Evolutionary conservation across 2,797 vertebrate species (phyloP).

Genomic region (Gobio occitaniae): DNA sequence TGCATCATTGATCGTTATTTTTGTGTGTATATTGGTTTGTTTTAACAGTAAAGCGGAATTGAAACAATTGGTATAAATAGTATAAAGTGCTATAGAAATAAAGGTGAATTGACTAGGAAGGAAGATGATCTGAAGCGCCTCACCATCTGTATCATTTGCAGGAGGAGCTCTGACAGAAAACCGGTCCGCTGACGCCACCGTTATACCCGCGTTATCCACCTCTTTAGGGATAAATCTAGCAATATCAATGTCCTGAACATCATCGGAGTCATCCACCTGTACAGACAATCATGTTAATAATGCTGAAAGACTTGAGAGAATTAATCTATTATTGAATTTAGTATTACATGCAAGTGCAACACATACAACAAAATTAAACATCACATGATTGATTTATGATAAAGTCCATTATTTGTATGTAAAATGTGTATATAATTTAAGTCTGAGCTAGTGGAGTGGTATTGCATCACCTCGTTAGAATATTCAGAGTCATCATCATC

Average conservation of each 20-base stretch:
- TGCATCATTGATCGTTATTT: background rate
- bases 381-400: background rate
- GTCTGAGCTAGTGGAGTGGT: background rate
- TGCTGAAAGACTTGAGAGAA: background rate
- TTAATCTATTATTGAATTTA: background rate
- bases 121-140: constrained; percentile 59
- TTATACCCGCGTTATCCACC: constrained; percentile 93
- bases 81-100: background rate
- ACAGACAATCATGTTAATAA: constrained; percentile 7
- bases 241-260: constrained; percentile 90
- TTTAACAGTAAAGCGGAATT: no score
- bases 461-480: constrained; percentile 48
- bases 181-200: constrained; percentile 89
- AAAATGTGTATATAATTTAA: background rate
- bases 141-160: constrained; percentile 81
- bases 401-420: background rate
- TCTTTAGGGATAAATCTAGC: constrained; percentile 91
- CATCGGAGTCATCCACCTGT: constrained; percentile 75
- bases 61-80: no score
- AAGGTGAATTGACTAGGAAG: background rate
- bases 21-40: background rate
- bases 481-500: constrained; percentile 68
- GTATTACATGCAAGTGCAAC: background rate
- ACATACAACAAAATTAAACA: background rate
- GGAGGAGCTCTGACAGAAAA: constrained; percentile 78